These are phyloP conservation scores for Phoxinus dragarum DNA, from an alignment of 2,797 vertebrate genomes.

Conservation along the genomic window DNA sequence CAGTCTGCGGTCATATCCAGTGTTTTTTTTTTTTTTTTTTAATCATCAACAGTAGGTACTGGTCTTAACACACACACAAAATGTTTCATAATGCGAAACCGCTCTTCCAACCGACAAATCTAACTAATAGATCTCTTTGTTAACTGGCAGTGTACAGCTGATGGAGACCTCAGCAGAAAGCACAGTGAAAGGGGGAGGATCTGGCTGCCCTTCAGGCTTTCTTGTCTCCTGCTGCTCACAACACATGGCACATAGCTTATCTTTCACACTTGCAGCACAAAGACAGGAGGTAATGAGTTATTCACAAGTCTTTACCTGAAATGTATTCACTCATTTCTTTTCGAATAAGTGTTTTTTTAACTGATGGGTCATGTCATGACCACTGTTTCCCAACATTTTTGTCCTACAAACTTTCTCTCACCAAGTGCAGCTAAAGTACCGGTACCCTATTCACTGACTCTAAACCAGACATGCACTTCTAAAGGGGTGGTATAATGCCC, in stretches of 20 bases:
- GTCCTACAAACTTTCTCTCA: neutral
- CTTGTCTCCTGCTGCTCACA: constrained; percentile 50
- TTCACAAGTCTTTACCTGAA: neutral
- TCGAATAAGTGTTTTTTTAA: neutral
- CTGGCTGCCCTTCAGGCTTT: constrained; percentile 32
- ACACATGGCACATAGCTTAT: constrained; percentile 55
- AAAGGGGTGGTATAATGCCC: neutral
- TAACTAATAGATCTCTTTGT: neutral
- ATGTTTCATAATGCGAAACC: neutral
- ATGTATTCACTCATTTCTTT: neutral
- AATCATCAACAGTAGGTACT: neutral
- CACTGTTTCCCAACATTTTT: neutral
- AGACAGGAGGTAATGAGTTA: neutral
- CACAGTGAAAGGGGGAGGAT: neutral
- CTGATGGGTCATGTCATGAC: no score
- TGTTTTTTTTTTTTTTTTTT: neutral
- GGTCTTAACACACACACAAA: neutral
- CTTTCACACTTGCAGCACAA: neutral
- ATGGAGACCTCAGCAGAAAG: constrained; percentile 19
- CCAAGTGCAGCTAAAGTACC: neutral
- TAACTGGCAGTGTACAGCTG: constrained; percentile 5
- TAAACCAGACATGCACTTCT: neutral
- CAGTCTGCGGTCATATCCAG: neutral
- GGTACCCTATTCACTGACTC: neutral
- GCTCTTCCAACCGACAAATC: neutral